phyloP scores from a whole-genome alignment of 2,797 vertebrate species.

The Gambelia wislizenii region DNA sequence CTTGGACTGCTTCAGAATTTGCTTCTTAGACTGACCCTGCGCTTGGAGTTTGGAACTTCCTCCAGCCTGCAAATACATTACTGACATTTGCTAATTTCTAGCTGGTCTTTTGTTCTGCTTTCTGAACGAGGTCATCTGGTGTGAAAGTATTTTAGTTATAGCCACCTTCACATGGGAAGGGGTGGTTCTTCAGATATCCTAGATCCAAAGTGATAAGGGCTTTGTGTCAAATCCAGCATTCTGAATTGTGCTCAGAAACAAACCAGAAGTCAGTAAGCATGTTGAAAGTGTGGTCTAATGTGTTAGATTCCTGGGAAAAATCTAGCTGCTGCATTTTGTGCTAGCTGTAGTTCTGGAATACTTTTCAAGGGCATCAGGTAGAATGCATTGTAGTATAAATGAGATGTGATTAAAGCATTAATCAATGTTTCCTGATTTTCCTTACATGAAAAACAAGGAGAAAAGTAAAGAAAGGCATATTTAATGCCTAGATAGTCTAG shows the following conservation, averaged over 20 bases:
- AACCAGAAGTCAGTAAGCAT: neutral
- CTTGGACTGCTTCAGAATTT: neutral
- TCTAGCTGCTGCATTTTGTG: neutral
- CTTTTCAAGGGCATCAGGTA: too few species aligned
- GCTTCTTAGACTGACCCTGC: neutral
- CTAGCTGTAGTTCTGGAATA: neutral
- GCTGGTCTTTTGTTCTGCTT: neutral
- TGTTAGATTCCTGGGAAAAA: neutral
- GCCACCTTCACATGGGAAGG: neutral
- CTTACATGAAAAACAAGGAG: neutral
- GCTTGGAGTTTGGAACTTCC: neutral
- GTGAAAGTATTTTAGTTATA: neutral
- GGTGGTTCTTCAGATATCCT: neutral
- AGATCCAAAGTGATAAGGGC: neutral
- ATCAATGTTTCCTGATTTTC: neutral
- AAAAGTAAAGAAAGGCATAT: neutral
- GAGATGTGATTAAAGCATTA: neutral
- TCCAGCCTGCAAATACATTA: neutral
- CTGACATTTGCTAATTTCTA: neutral
- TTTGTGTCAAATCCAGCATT: neutral
- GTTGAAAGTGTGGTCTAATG: neutral
- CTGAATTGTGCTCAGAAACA: neutral
- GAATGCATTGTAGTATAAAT: neutral
- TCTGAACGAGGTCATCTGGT: neutral
- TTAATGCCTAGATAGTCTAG: too few species aligned